A percentile compares a stretch with the other conserved stretches of the same genome.
These are phyloP conservation scores for Kradibia gibbosae DNA, from an alignment of 1,140 invertebrate genomes.

Conservation along the genomic window DNA sequence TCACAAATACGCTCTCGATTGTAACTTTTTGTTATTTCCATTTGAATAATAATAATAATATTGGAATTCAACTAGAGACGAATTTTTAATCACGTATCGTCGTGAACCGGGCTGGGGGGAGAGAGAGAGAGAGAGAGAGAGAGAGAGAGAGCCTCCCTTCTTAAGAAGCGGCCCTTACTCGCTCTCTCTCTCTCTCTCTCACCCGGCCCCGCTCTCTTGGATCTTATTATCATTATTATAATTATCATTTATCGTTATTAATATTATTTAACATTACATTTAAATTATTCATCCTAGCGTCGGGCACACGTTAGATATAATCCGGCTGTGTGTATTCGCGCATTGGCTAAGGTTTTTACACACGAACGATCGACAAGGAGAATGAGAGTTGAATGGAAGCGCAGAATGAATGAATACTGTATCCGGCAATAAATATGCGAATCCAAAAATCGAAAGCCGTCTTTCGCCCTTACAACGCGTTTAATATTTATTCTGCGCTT, in stretches of 20 bases:
- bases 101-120: too few relatives aligned
- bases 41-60: conserved; percentile 41
- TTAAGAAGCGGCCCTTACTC: conserved; percentile 43
- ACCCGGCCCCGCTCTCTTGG: not conserved
- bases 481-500: conserved; percentile 53
- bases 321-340: too few relatives aligned
- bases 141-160: conserved; percentile 29
- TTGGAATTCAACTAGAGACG: conserved; percentile 44
- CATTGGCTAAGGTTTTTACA: conserved; percentile 36
- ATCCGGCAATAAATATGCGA: conserved; percentile 70
- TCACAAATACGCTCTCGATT: conserved; percentile 56
- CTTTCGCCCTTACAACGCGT: conserved; percentile 39
- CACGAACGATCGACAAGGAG: conserved; percentile 46
- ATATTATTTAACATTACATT: conserved; percentile 44
- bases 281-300: conserved; percentile 49
- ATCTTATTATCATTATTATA: too few relatives aligned
- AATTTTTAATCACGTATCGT: conserved; percentile 10
- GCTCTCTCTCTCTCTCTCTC: too few relatives aligned
- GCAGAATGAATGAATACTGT: conserved; percentile 65
- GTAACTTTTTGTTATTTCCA: conserved; percentile 14
- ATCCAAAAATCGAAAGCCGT: conserved; percentile 53
- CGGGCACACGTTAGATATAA: conserved; percentile 37
- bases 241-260: conserved; percentile 37
- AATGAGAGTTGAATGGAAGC: conserved; percentile 41
- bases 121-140: too few relatives aligned